Base-by-base conservation (phyloP, 2,888 invertebrate species). In the Epicampocera succincta region DNA sequence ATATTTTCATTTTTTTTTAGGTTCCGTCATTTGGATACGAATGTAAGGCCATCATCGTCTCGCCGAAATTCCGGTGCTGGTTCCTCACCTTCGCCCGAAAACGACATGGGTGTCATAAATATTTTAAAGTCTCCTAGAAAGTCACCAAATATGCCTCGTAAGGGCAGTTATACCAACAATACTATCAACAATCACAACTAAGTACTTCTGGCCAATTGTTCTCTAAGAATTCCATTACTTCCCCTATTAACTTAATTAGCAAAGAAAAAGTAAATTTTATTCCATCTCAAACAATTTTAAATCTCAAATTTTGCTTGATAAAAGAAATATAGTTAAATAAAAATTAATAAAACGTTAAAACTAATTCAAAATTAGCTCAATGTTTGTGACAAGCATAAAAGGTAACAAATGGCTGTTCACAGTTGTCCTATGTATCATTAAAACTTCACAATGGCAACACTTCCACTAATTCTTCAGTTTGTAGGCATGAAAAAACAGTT, bases 11-110 rank as follows among this genome's bases (percentile, higher is more conserved):
- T 11, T 1, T 17, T 58, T 56, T 5, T 1, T 88, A 96, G 96
- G 88, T 97, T 97, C 91, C 95, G 97, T 19, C 96, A 97, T 90
- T 92, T 96, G 90, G 96, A 97, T 89, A 96, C 96, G 17, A 96
- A 95, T 93, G 96, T 97, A 40, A 93, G 96, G 0, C 92, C 96
- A 85, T 95, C 95, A 88, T 88, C 92, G 17, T 91, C 92, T 83
- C 91, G 92, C 17, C 93, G 94, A 12, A 93, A 93, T 80, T 93
- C 93, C 75, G 92, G 92, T 73, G 94, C 94, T 79, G 94, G 94
- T 40, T 89, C 89, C 4, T 94, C 95, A 2, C 95, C 95, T 29
- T 95, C 96, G 2, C 90, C 90, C 1, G 91, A 91, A 65, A 89
- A 88, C 80, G 90, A 90, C 80, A 87, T 88, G 79, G 77, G 87